phyloP scores from a whole-genome alignment of 2,888 invertebrate genomes.

The Chelonus formosanus region DNA sequence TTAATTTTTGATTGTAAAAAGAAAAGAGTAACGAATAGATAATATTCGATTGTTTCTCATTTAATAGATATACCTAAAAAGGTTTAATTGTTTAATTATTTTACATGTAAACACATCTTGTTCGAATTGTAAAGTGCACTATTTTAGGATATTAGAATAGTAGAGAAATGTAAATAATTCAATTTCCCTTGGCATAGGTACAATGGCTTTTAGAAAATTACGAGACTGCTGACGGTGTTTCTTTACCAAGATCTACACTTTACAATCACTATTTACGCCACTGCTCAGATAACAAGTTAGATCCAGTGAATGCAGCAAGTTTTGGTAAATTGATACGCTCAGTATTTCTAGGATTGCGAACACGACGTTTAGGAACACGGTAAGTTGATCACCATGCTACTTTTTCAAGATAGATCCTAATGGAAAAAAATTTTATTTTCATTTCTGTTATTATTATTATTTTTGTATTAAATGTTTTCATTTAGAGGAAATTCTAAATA shows the following conservation, averaged over 20 bases:
- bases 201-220: constrained; percentile 98
- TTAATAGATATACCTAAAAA: no score
- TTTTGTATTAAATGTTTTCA: constrained; percentile 27
- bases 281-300: constrained; percentile 90
- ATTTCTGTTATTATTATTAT: constrained; percentile 8
- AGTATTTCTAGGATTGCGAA: constrained; percentile 95
- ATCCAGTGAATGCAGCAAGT: constrained; percentile 98
- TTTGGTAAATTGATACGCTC: constrained; percentile 99
- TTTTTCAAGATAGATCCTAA: neutral
- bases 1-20: no score
- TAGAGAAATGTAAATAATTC: constrained; percentile 14
- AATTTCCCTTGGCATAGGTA: constrained; percentile 67
- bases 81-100: no score
- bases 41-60: no score
- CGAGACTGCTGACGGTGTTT: constrained; percentile 95
- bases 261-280: constrained; percentile 98
- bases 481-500: constrained; percentile 96
- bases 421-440: constrained; percentile 5
- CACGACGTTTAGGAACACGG: constrained; percentile 93
- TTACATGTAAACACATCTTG: constrained; percentile 13
- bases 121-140: constrained; percentile 24
- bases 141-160: constrained; percentile 13
- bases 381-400: constrained; percentile 51
- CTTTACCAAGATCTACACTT: constrained; percentile 91
- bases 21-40: no score